A percentile compares a stretch with the other conserved stretches of the same genome.
Evolutionary conservation across 2,888 invertebrate species (phyloP).

Genomic region (Eustalomyia histrio): DNA sequence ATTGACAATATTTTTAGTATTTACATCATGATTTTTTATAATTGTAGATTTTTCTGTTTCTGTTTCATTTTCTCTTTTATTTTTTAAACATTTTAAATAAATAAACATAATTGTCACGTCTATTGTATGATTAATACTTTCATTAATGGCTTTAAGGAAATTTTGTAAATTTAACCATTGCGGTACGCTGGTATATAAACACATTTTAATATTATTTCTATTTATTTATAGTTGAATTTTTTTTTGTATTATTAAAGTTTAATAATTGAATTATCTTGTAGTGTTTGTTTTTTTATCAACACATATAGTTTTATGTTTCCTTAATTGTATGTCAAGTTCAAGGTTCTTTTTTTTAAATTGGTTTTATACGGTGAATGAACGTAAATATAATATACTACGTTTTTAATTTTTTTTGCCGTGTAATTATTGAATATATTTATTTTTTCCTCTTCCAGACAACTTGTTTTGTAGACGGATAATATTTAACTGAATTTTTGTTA

Average conservation of each 20-base stretch:
- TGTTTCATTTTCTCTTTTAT: neutral
- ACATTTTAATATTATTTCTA: conserved; percentile 34
- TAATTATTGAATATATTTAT: neutral
- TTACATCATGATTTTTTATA: neutral
- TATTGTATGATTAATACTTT: conserved; percentile 51
- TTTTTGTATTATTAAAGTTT: neutral
- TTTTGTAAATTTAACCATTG: conserved; percentile 59
- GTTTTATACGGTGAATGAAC: conserved; percentile 38
- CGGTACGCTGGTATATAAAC: conserved; percentile 61
- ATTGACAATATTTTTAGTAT: neutral
- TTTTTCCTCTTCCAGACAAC: neutral
- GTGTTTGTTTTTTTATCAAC: neutral
- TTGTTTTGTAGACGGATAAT: conserved; percentile 9
- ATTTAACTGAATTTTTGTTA: conserved; percentile 25
- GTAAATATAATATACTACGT: conserved; percentile 15
- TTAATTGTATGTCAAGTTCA: conserved; percentile 61
- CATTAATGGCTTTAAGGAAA: conserved; percentile 51
- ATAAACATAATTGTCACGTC: conserved; percentile 60
- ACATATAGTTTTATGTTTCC: neutral
- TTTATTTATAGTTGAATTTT: neutral
- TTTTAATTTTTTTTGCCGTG: neutral
- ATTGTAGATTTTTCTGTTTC: neutral
- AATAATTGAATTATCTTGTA: neutral
- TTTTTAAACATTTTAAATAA: conserved; percentile 57
- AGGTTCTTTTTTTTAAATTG: conserved; percentile 46